Evolutionary conservation across 2,797 vertebrate genomes (phyloP).

Genomic region (Protosalanx chinensis): DNA sequence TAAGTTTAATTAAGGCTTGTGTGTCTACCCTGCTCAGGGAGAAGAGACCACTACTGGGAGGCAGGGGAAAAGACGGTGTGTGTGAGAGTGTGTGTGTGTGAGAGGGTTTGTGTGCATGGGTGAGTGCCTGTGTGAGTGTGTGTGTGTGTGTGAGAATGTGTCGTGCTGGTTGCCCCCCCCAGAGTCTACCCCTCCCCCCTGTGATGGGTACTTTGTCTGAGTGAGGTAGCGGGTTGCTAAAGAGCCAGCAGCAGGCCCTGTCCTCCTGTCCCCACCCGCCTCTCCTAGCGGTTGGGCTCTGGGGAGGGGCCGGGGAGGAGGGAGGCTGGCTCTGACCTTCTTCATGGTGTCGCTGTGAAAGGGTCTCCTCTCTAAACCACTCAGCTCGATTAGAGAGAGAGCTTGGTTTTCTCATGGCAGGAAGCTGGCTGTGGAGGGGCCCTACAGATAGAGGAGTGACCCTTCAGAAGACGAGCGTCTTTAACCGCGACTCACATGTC

Average conservation of each 20-base stretch:
- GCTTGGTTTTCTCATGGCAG: slow-evolving; percentile 17
- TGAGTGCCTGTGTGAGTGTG: neutral
- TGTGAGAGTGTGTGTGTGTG: slow-evolving; percentile 8
- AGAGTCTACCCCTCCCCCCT: neutral
- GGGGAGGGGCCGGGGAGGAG: no score
- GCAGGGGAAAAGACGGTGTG: slow-evolving; percentile 19
- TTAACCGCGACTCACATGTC: no score
- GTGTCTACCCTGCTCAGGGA: slow-evolving; percentile 40
- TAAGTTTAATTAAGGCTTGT: slow-evolving; percentile 63
- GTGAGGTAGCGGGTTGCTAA: neutral
- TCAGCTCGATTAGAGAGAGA: slow-evolving; percentile 13
- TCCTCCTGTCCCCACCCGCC: slow-evolving; percentile 30
- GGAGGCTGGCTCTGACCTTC: slow-evolving; percentile 2
- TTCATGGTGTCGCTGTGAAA: slow-evolving; percentile 28
- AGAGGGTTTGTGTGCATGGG: slow-evolving; percentile 4
- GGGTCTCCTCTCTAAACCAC: neutral
- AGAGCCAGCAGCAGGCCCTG: slow-evolving; percentile 13
- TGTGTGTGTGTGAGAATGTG: slow-evolving; percentile 9
- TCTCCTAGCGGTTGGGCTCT: slow-evolving; percentile 27
- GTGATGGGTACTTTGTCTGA: neutral
- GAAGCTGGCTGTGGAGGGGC: neutral
- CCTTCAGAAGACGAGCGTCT: neutral
- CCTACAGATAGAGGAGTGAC: neutral
- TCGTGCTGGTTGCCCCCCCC: slow-evolving; percentile 25
- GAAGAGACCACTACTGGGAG: slow-evolving; percentile 21